Evolutionary conservation across 2,888 invertebrate genomes (phyloP), one percentile per base, ranked within the genome.

Genomic region (Hypomecis atomaria): DNA sequence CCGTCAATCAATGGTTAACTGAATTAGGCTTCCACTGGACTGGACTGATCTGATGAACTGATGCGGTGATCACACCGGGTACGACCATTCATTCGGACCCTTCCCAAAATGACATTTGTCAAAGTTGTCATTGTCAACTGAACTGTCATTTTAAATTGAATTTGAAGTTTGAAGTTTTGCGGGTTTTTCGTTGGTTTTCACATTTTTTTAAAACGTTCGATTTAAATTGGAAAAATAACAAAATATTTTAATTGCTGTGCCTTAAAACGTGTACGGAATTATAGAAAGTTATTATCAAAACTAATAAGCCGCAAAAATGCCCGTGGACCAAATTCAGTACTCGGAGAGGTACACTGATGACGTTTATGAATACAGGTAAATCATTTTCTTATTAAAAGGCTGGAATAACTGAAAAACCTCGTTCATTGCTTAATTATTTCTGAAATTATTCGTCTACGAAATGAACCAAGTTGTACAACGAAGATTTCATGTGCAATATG

Each of bases 311-410:
- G 3, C 34, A 54, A 72, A 71, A 61, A 81, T 96, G 96, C 95
- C 96, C 3, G 94, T 94, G 44, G 96, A 97, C 81, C 95, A 96
- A 84, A 98, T 98, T 78, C 97, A 97, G 79, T 98, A 98, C 87
- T 98, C 98, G 0, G 98, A 98, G 82, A 97, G 98, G 84, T 98
- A 98, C 80, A 94, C 93, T 69, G 98, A 98, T 87, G 96, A 96
- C 73, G 94, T 95, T 55, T 98, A 95, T 83, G 98, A 98, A 84
- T 98, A 98, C 88, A 96, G 97, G 97, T 97, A 87, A 84, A 81
- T 40, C 8, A 33, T 42, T 33, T 8, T 53, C 6, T n/a, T 23
- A 52, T 4, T 10, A 33, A 42, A 2, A 23, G 23, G 23, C 1
- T 23, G 23, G 3, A 42, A 11, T 44, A 36, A 34, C 2, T 11